Conservation (phyloP, 2,113 vertebrate species). For the Tichodroma muraria region DNA sequence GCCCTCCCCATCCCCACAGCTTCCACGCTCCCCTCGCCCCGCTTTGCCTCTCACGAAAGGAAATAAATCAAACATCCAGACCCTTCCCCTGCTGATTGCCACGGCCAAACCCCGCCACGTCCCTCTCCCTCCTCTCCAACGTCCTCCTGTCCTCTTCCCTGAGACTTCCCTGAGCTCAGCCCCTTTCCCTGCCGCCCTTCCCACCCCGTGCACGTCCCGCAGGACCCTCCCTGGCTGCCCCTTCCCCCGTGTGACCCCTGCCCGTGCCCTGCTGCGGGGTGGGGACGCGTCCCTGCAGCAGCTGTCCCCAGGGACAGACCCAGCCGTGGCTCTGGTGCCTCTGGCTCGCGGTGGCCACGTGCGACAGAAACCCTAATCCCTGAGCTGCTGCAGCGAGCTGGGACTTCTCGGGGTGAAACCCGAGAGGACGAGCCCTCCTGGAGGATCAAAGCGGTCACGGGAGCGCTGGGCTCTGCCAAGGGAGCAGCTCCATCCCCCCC, state of each 20-base stretch:
- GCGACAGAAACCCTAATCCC: background rate
- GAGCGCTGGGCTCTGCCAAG: background rate
- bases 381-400: background rate
- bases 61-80: background rate
- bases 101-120: accelerated
- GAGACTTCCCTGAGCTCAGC: background rate
- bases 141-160: background rate
- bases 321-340: too few species aligned
- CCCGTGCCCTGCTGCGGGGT: too few species aligned
- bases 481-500: too few species aligned
- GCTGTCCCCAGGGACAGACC: background rate
- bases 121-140: background rate
- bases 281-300: too few species aligned
- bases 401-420: background rate
- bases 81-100: background rate
- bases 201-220: accelerated
- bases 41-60: background rate
- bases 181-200: background rate
- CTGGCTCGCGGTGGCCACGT: too few species aligned
- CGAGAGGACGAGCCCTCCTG: background rate
- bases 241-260: background rate
- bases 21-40: background rate
- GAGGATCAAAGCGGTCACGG: background rate
- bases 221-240: too few species aligned
- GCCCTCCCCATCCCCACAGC: background rate